phyloP scores from a whole-genome alignment of 2,888 invertebrate species.

The Lasioglossum lativentre region DNA sequence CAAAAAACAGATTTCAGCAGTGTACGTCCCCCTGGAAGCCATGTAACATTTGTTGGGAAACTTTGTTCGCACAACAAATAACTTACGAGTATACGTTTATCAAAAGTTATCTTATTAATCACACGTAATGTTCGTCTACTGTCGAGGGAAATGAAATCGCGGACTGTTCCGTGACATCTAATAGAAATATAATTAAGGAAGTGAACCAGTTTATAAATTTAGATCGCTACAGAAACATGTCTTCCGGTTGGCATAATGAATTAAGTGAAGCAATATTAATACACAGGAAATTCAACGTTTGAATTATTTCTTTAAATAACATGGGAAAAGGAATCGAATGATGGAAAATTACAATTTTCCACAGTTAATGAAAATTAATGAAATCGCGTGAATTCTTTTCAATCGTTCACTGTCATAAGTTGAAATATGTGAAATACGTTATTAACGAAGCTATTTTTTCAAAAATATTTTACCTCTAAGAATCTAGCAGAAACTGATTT shows the following conservation, averaged over 20 bases:
- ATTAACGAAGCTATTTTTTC: background rate
- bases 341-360: too few species aligned
- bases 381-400: background rate
- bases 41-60: too few species aligned
- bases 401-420: background rate
- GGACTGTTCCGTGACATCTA: background rate
- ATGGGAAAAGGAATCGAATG: background rate
- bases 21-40: too few species aligned
- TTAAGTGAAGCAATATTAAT: background rate
- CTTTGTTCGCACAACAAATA: too few species aligned
- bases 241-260: background rate
- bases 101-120: background rate
- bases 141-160: background rate
- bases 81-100: background rate
- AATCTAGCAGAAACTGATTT: slow-evolving; percentile 95
- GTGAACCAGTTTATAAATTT: background rate
- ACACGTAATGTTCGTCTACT: background rate
- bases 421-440: background rate
- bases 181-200: background rate
- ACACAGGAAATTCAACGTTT: background rate
- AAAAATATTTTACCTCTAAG: slow-evolving; percentile 87
- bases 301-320: background rate
- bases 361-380: too few species aligned
- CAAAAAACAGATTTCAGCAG: too few species aligned
- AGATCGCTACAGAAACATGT: background rate